Evolutionary conservation across 2,113 vertebrate species (phyloP).

Genomic region (Cyanoliseus patagonus): DNA sequence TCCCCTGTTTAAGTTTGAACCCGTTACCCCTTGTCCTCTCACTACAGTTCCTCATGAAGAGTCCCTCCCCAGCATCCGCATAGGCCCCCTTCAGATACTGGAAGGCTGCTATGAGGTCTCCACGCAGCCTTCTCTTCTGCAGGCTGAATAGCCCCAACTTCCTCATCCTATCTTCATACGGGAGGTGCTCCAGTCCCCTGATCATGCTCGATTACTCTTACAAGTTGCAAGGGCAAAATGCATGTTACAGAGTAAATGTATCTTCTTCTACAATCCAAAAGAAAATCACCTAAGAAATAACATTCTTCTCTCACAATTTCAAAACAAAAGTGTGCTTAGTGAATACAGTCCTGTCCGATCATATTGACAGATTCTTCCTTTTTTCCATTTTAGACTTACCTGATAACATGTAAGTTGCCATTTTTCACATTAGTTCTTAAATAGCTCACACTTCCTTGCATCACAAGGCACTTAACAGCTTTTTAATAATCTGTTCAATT

Average conservation of each 20-base stretch:
- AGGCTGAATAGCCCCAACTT: too few relatives aligned
- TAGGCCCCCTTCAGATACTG: too few relatives aligned
- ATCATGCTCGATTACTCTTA: too few relatives aligned
- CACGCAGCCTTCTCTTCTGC: too few relatives aligned
- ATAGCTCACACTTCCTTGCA: not conserved
- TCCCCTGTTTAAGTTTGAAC: too few relatives aligned
- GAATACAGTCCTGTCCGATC: not conserved
- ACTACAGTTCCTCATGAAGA: too few relatives aligned
- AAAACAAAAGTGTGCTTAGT: not conserved
- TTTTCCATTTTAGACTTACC: not conserved
- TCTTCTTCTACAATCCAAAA: not conserved
- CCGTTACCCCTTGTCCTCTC: too few relatives aligned
- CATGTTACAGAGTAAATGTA: not conserved
- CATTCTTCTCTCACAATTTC: not conserved
- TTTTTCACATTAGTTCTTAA: conserved; percentile 41
- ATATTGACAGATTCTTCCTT: conserved; percentile 16
- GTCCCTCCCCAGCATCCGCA: too few relatives aligned
- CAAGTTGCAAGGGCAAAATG: too few relatives aligned
- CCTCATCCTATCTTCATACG: too few relatives aligned
- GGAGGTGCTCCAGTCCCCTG: too few relatives aligned
- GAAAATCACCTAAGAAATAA: not conserved
- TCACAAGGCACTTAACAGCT: conserved; percentile 2
- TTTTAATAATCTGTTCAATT: conserved; percentile 48
- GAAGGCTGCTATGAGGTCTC: too few relatives aligned
- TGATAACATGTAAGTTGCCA: not conserved